Conservation (phyloP, 2,113 vertebrate genomes). For the Epinephelus cyanopodus region DNA sequence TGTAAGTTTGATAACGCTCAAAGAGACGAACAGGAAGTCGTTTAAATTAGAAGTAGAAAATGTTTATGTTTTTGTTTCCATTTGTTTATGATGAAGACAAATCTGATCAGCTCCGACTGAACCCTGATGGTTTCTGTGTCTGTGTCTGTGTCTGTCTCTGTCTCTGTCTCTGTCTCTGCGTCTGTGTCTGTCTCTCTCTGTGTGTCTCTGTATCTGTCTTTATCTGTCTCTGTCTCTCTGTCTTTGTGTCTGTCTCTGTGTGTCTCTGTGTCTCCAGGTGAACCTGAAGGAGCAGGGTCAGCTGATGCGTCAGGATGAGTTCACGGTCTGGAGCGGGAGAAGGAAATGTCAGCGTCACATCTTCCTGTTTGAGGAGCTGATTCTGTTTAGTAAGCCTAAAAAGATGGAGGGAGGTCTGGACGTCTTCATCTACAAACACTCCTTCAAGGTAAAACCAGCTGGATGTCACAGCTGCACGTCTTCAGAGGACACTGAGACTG, state of each 20-base stretch:
- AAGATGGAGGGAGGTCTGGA: constrained; percentile 86
- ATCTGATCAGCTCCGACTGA: no score
- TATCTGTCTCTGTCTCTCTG: background rate
- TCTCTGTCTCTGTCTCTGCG: background rate
- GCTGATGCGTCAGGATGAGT: constrained; percentile 88
- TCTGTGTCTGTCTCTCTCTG: background rate
- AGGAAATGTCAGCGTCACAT: constrained; percentile 86
- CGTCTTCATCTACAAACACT: constrained; percentile 88
- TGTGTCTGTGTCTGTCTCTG: background rate
- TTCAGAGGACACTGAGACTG: background rate
- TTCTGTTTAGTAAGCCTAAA: constrained; percentile 89
- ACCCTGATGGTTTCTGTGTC: background rate
- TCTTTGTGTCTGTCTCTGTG: no score
- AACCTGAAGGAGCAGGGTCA: constrained; percentile 90
- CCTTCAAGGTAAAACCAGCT: constrained; percentile 83
- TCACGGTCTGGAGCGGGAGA: constrained; percentile 85
- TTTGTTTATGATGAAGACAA: no score
- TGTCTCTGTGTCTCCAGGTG: constrained; percentile 78
- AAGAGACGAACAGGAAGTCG: no score
- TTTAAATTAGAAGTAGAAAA: no score
- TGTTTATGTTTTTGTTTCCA: no score
- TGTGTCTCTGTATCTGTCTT: background rate
- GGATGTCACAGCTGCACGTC: background rate
- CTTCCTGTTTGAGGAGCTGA: constrained; percentile 90
- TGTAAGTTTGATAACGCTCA: constrained; percentile 68